Evolutionary conservation across 2,113 vertebrate genomes (phyloP).

Genomic region (Scomber scombrus): DNA sequence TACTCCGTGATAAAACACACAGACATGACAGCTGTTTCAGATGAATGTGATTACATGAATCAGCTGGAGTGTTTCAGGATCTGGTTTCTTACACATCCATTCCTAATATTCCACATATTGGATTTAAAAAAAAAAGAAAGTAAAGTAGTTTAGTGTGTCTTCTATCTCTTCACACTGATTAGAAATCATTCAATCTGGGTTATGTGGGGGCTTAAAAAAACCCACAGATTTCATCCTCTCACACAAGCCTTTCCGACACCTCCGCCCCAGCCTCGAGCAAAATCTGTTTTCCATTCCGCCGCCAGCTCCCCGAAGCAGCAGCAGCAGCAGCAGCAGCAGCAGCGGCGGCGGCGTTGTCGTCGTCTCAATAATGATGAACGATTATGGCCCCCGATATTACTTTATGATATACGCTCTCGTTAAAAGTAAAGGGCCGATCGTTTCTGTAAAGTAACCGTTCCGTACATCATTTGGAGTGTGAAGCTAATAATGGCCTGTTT

Average conservation of each 20-base stretch:
- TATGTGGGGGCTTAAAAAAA: background rate
- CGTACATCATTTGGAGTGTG: constrained; percentile 78
- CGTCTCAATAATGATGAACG: constrained; percentile 84
- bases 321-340: background rate
- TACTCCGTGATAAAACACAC: background rate
- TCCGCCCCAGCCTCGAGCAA: constrained; percentile 53
- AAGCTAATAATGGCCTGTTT: constrained; percentile 76
- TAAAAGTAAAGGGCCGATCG: constrained; percentile 77
- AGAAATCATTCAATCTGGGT: constrained; percentile 17
- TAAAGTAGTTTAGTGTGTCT: background rate
- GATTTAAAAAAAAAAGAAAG: background rate
- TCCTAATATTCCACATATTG: background rate
- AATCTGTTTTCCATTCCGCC: constrained; percentile 80
- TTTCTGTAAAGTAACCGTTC: constrained; percentile 77
- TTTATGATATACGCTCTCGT: constrained; percentile 83
- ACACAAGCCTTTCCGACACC: constrained; percentile 30
- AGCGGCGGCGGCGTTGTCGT: background rate
- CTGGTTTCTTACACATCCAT: background rate
- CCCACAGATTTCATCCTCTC: background rate
- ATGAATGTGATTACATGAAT: background rate
- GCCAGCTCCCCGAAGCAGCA: constrained; percentile 69
- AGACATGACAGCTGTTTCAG: background rate
- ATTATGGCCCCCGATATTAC: constrained; percentile 79
- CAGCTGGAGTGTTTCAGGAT: background rate
- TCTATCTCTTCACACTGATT: background rate